Evolutionary conservation across 1,140 invertebrate species (phyloP), one percentile per base, ranked within the genome.

Genomic region (Mycetomoellerius zeteki): DNA sequence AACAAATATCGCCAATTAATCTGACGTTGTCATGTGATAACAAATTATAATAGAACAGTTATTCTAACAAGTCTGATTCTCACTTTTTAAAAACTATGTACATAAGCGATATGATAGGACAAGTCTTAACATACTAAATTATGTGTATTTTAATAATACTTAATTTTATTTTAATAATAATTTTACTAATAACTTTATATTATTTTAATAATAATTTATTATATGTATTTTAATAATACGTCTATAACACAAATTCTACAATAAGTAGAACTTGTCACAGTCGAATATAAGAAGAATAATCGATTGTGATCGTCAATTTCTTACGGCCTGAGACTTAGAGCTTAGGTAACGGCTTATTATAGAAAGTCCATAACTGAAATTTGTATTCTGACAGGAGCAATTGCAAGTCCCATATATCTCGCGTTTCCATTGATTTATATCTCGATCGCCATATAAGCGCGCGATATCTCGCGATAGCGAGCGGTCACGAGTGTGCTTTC

Each of bases 1-100:
- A 81, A 81, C 78, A 43, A 81, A 81, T 71, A 56, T 58, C 16
- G 78, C 64, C 77, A 82, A 81, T 81, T 82, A 82, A 72, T 72
- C 30, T 19, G 21, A 60, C 37, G 37, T 47, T 82, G 67, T 33
- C 52, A n/a, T n/a, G 47, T 27, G 3, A 24, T 73, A 47, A n/a
- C 80, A 73, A 82, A 60, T 73, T 47, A 58, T 47, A 67, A 24
- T 67, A 56, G 64, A 14, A 30, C n/a, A 12, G 14, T 16, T 30
- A 14, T 37, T 27, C 19, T 16, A 47, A 72, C 14, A 56, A 5
- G 37, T 50, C n/a, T 12, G n/a, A 3, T 54, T 50, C n/a, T 33
- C 24, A 14, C 10, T 69, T 54, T 37, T 69, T 10, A n/a, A 37
- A 58, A 69, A 71, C 0, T 19, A 19, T 37, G 16, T 12, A 21